These are phyloP conservation scores for Falco biarmicus DNA, from an alignment of 2,797 vertebrate genomes.

Conservation along the genomic window DNA sequence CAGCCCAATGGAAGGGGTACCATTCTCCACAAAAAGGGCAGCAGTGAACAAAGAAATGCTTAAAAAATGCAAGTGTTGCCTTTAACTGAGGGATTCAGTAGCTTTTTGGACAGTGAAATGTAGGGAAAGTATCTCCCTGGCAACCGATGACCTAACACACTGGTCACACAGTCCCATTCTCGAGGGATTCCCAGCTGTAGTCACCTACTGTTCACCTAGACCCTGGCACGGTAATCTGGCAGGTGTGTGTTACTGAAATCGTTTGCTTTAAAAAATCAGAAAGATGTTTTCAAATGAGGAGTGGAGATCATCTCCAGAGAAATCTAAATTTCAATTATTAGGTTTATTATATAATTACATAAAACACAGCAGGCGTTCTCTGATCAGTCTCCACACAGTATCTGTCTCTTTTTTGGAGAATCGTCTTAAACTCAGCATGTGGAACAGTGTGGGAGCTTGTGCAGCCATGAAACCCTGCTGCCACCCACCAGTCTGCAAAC, in stretches of 20 bases:
- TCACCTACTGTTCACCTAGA: background rate
- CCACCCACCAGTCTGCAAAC: background rate
- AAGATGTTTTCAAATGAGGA: background rate
- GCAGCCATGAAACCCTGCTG: background rate
- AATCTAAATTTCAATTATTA: background rate
- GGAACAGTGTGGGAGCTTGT: background rate
- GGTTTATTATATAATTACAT: background rate
- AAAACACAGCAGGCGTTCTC: background rate
- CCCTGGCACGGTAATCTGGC: background rate
- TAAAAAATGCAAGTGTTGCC: background rate
- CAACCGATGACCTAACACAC: background rate
- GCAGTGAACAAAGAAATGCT: background rate
- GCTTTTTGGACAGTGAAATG: background rate
- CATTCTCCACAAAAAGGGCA: background rate
- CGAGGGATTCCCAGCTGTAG: background rate
- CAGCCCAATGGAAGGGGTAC: background rate
- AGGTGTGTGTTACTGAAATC: background rate
- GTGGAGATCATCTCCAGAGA: background rate
- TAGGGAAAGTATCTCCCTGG: background rate
- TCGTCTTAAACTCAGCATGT: accelerated
- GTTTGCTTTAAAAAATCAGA: background rate
- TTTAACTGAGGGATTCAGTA: background rate
- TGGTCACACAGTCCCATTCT: background rate
- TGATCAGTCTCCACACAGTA: background rate
- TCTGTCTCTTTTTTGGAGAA: background rate